Conservation (phyloP, 2,113 vertebrate species). For the Callipepla californica region DNA sequence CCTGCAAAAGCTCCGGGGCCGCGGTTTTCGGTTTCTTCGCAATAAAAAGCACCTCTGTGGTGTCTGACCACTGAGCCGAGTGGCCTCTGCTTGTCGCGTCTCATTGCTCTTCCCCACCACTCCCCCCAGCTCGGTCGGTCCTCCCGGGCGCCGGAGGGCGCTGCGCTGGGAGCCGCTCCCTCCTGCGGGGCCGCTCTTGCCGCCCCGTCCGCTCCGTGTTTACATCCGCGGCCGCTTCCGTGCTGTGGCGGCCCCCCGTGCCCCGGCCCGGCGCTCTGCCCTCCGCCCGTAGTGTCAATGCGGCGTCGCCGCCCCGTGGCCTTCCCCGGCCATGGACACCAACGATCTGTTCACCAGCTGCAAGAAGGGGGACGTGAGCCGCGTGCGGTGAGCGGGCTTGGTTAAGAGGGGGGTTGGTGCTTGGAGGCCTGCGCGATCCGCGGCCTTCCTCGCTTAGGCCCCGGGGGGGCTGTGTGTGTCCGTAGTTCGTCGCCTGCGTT, state of each 20-base stretch:
- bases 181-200: not conserved
- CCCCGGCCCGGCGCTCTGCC: not conserved
- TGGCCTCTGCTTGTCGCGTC: not conserved
- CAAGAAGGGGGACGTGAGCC: conserved; percentile 92
- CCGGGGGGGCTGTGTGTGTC: accelerated
- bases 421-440: not conserved
- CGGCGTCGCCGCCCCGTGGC: conserved; percentile 56
- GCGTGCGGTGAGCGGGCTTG: conserved; percentile 87
- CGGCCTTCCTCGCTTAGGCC: not conserved
- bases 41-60: conserved; percentile 44
- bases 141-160: not conserved
- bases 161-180: accelerated
- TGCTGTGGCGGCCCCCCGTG: not conserved
- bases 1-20: conserved; percentile 4
- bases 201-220: not conserved
- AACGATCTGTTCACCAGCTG: conserved; percentile 94
- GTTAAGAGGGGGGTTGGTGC: too few species aligned
- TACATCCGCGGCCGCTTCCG: conserved; percentile 11
- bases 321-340: conserved; percentile 87
- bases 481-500: not conserved
- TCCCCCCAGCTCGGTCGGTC: not conserved
- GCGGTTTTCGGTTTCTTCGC: conserved; percentile 61
- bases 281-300: conserved; percentile 39
- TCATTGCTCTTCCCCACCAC: not conserved
- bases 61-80: not conserved